Conservation (phyloP, 2,797 vertebrate genomes). For the Pseudochirops cupreus region DNA sequence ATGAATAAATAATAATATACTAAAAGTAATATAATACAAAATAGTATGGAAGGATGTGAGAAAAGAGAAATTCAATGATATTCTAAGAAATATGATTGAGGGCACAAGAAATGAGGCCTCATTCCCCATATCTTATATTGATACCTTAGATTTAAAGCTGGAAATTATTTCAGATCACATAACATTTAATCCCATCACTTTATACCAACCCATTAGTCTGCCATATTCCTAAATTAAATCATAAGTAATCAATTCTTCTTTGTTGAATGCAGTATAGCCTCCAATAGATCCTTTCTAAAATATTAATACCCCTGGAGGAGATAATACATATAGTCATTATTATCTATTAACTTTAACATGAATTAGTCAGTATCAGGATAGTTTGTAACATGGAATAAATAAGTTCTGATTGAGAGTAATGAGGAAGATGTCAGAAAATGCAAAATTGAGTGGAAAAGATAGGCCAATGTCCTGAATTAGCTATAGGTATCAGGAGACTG, state of each 20-base stretch:
- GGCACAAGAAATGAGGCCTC: neutral
- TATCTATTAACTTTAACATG: neutral
- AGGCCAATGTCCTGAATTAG: neutral
- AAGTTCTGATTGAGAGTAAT: neutral
- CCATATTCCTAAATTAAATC: neutral
- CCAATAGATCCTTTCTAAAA: neutral
- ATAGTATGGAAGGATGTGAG: neutral
- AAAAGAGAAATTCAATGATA: neutral
- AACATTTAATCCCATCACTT: neutral
- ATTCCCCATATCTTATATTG: neutral
- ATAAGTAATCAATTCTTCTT: neutral
- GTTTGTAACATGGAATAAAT: neutral
- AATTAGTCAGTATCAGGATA: neutral
- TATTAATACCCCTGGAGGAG: neutral
- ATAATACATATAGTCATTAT: neutral
- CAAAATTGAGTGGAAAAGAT: neutral
- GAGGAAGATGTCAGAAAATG: neutral
- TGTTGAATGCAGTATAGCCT: neutral
- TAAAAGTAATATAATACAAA: neutral
- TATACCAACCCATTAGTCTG: neutral
- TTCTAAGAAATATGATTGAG: neutral
- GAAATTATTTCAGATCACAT: neutral
- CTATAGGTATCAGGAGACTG: neutral
- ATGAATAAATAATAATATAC: neutral
- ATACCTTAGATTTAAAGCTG: neutral